Evolutionary conservation across 2,113 vertebrate genomes (phyloP).

Genomic region (Aptenodytes patagonicus): DNA sequence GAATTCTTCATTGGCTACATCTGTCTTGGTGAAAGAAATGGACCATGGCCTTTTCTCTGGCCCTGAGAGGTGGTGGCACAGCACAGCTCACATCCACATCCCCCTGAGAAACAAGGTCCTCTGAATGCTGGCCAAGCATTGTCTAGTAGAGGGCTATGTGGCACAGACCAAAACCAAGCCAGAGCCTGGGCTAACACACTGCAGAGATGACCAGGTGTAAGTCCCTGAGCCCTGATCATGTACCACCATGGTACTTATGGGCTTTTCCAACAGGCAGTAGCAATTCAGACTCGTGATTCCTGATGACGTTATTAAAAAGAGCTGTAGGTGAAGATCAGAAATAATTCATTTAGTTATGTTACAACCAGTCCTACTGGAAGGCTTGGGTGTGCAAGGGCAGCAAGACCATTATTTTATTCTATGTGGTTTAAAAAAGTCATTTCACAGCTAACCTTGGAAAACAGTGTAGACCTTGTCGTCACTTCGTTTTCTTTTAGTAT

Average conservation of each 20-base stretch:
- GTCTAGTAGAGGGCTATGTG: neutral
- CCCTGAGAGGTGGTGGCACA: neutral
- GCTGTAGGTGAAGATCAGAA: neutral
- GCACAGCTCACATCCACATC: neutral
- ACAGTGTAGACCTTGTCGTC: neutral
- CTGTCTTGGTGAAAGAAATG: neutral
- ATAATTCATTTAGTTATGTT: neutral
- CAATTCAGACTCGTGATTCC: neutral
- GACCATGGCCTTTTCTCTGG: neutral
- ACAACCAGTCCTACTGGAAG: neutral
- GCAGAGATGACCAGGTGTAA: accelerated
- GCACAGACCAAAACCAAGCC: neutral
- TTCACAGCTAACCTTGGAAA: neutral
- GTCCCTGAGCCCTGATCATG: neutral
- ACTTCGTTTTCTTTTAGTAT: neutral
- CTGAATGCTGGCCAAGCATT: too few relatives aligned
- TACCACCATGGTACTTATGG: neutral
- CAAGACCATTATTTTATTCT: neutral
- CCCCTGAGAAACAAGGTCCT: neutral
- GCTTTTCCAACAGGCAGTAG: neutral
- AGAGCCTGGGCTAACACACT: neutral
- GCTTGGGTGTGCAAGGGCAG: neutral
- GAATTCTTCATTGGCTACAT: neutral
- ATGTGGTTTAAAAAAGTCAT: neutral
- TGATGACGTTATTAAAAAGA: neutral